Evolutionary conservation across 2,888 invertebrate species (phyloP), one percentile per base, ranked within the genome.

Genomic region (Diaphora mendica): DNA sequence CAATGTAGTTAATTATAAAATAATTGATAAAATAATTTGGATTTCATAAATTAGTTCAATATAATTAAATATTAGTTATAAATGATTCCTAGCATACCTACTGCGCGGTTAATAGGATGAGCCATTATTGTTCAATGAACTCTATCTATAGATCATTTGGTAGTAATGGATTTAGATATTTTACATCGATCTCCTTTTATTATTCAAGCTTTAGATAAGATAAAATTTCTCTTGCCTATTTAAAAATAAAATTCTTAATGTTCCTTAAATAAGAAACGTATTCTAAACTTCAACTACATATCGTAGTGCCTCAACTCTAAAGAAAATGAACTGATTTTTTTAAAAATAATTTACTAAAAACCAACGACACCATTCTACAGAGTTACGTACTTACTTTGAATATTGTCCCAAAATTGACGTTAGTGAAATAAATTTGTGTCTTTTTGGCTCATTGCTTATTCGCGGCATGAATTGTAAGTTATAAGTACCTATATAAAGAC

Each of bases 371-470:
- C 59, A 66, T 71, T 70, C 55, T 17, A 44, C 44, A 51, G 35
- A 67, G 72, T 75, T 62, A 73, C 67, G 72, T 75, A 73, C 67
- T 71, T 75, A 73, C 67, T 71, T 68, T 72, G 51, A 59, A 70
- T 64, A 62, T 62, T 73, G 81, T 85, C 77, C 86, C 81, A 80
- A 87, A 89, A 87, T 88, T 89, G 85, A 79, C 85, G 85, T 84
- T 78, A 79, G 81, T 85, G 75, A 87, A 88, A 87, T 87, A 82
- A 84, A 82, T 85, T 75, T 80, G 77, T 75, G 78, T 78, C 35
- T 77, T 77, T 81, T 87, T 88, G 86, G 86, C 89, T 92, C 90
- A 91, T 91, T 91, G 78, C 75, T 85, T 85, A 92, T 92, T 91
- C 93, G 83, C 74, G 84, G 83, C 89, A 87, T 90, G 89, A 81